phyloP scores from a whole-genome alignment of 2,888 invertebrate species.

The Pseudococcus longispinus region DNA sequence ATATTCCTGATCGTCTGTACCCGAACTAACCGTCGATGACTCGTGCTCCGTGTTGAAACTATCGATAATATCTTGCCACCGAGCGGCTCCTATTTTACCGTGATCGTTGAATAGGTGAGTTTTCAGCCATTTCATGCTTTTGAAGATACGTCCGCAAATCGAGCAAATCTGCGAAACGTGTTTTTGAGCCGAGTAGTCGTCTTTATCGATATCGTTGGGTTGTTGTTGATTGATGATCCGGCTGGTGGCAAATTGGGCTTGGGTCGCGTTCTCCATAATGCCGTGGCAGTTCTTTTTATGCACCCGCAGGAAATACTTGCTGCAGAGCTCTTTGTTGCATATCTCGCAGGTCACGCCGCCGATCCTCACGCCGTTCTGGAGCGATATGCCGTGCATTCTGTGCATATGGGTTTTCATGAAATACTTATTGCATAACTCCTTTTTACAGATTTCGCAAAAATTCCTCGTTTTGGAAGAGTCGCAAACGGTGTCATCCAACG shows the following conservation, averaged over 20 bases:
- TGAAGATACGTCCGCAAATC: constrained; percentile 84
- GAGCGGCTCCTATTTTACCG: constrained; percentile 68
- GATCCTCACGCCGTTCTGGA: constrained; percentile 89
- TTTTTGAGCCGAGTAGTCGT: constrained; percentile 61
- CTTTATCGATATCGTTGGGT: neutral
- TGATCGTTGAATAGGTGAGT: constrained; percentile 88
- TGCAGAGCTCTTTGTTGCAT: constrained; percentile 97
- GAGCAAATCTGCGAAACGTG: constrained; percentile 81
- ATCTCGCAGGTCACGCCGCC: constrained; percentile 96
- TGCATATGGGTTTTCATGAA: constrained; percentile 99
- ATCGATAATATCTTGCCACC: constrained; percentile 35
- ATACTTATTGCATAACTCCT: constrained; percentile 98
- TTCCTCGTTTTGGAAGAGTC: constrained; percentile 68
- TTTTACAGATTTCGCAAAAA: constrained; percentile 97
- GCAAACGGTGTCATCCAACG: constrained; percentile 57
- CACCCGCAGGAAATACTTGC: constrained; percentile 95
- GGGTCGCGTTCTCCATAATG: constrained; percentile 73
- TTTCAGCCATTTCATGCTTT: constrained; percentile 86
- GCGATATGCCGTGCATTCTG: constrained; percentile 95
- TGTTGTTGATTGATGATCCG: constrained; percentile 60
- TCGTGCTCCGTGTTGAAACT: constrained; percentile 25
- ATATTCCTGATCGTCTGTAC: neutral
- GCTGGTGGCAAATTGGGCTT: constrained; percentile 37
- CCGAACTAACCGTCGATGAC: neutral
- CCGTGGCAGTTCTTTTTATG: constrained; percentile 99